phyloP scores from a whole-genome alignment of 2,113 vertebrate species.

The Cyprinodon variegatus region DNA sequence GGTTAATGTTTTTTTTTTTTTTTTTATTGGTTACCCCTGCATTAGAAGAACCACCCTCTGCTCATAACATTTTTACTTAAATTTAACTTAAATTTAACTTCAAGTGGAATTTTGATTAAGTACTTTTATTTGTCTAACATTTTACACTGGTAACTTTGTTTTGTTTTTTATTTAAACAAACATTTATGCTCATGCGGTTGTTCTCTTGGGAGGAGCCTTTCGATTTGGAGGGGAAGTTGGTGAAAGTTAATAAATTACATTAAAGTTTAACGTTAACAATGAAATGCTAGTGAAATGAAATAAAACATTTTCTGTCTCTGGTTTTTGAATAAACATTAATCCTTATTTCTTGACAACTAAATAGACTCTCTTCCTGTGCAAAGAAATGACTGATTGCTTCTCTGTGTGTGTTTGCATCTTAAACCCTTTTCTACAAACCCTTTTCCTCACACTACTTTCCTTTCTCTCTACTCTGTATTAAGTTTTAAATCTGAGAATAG shows the following conservation, averaged over 20 bases:
- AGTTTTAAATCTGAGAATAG: conserved; percentile 53
- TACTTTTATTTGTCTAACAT: no score
- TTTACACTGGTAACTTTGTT: no score
- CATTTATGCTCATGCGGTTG: no score
- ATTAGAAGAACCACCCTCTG: no score
- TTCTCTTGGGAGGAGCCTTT: no score
- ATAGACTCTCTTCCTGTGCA: conserved; percentile 43
- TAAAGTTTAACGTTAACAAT: not conserved
- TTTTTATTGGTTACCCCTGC: no score
- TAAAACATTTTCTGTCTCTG: not conserved
- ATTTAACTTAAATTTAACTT: no score
- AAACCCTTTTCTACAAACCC: not conserved
- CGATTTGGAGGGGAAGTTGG: no score
- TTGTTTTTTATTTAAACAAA: no score
- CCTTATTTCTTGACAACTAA: conserved; percentile 46
- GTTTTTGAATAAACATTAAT: conserved; percentile 28
- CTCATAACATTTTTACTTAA: no score
- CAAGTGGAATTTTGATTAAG: no score
- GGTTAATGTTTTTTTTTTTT: no score
- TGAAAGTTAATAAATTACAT: not conserved
- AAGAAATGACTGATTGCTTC: conserved; percentile 11
- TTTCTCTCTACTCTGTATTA: conserved; percentile 22
- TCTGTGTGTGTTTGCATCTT: conserved; percentile 5
- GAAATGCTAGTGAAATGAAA: not conserved
- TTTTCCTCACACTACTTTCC: not conserved